Evolutionary conservation across 2,113 vertebrate genomes (phyloP).

Genomic region (human): GRCh38 chr5:139400001-139400500

Average conservation of each 20-base stretch:
- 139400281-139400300: background rate
- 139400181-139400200: background rate
- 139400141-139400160: background rate
- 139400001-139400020: background rate
- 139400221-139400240: background rate
- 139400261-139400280: background rate
- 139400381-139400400: no score
- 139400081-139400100: background rate
- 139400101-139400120: background rate
- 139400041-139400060: background rate
- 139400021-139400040: background rate
- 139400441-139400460: no score
- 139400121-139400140: background rate
- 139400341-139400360: no score
- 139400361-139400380: no score
- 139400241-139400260: constrained; percentile 5
- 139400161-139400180: background rate
- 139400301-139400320: background rate
- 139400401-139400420: no score
- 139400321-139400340: no score
- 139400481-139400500: no score
- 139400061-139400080: background rate
- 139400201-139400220: background rate
- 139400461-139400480: no score
- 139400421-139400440: no score